These are phyloP conservation scores for Drosophila dunni DNA, from an alignment of 1,140 invertebrate species.

Conservation along the genomic window DNA sequence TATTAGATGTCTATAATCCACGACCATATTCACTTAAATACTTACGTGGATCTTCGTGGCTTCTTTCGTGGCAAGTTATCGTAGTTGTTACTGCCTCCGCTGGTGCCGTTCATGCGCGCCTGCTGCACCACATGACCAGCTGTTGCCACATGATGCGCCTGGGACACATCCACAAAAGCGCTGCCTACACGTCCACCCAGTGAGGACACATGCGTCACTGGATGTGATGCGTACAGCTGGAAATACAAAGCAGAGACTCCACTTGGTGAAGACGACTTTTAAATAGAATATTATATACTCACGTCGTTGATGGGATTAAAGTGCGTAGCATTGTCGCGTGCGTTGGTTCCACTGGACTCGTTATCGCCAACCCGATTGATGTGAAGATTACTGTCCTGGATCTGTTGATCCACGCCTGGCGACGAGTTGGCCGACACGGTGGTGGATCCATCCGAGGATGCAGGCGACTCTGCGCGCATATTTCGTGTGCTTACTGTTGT, in stretches of 20 bases:
- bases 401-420: constrained; percentile 88
- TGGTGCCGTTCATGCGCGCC: constrained; percentile 67
- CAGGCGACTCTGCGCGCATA: constrained; percentile 81
- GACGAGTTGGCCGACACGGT: constrained; percentile 92
- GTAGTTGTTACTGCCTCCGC: constrained; percentile 35
- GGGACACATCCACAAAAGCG: constrained; percentile 67
- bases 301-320: constrained; percentile 84
- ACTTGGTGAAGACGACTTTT: not conserved
- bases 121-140: constrained; percentile 44
- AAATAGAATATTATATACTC: not conserved
- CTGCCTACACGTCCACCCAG: constrained; percentile 54
- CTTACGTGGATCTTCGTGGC: constrained; percentile 84
- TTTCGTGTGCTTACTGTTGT: constrained; percentile 43
- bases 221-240: constrained; percentile 72
- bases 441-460: constrained; percentile 88
- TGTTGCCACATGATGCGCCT: constrained; percentile 33
- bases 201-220: constrained; percentile 37
- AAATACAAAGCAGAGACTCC: not conserved
- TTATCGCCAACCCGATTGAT: constrained; percentile 59
- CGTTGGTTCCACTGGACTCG: constrained; percentile 8
- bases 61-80: constrained; percentile 85
- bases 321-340: constrained; percentile 66
- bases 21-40: not conserved
- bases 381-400: constrained; percentile 85
- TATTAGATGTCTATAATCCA: no score